Conservation (phyloP, 2,113 vertebrate species). For the Zosterops borbonicus region DNA sequence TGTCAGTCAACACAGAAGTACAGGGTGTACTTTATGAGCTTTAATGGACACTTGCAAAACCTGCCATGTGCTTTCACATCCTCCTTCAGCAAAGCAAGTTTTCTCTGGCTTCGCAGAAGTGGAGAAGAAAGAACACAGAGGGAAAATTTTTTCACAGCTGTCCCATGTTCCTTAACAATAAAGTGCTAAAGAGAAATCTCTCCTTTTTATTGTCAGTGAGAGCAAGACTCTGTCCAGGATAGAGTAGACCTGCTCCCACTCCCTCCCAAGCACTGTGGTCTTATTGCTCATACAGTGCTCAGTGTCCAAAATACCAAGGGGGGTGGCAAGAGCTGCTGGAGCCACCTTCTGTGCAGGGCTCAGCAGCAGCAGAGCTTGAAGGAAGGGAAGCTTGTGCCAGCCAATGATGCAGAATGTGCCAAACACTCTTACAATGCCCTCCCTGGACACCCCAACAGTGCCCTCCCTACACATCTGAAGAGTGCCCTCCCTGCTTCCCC, state of each 20-base stretch:
- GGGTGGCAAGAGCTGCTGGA: constrained; percentile 17
- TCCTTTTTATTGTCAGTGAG: neutral
- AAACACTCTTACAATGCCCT: neutral
- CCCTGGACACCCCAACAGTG: neutral
- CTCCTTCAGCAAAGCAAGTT: neutral
- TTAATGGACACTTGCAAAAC: neutral
- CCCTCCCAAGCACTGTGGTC: rapidly evolving
- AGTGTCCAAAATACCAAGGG: neutral
- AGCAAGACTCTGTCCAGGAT: rapidly evolving
- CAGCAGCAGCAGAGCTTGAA: neutral
- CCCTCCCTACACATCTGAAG: neutral
- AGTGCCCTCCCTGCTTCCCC: neutral
- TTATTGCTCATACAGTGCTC: neutral
- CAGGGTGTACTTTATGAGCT: neutral
- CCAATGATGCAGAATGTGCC: neutral
- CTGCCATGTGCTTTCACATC: neutral
- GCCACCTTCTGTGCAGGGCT: neutral
- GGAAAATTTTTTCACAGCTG: neutral
- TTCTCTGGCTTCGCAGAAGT: neutral
- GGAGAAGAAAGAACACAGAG: neutral
- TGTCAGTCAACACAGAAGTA: neutral
- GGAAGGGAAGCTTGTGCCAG: neutral
- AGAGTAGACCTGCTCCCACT: neutral
- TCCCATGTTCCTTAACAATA: neutral
- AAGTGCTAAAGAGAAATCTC: neutral